Evolutionary conservation across 2,113 vertebrate genomes (phyloP).

Genomic region (Sciurus niger): DNA sequence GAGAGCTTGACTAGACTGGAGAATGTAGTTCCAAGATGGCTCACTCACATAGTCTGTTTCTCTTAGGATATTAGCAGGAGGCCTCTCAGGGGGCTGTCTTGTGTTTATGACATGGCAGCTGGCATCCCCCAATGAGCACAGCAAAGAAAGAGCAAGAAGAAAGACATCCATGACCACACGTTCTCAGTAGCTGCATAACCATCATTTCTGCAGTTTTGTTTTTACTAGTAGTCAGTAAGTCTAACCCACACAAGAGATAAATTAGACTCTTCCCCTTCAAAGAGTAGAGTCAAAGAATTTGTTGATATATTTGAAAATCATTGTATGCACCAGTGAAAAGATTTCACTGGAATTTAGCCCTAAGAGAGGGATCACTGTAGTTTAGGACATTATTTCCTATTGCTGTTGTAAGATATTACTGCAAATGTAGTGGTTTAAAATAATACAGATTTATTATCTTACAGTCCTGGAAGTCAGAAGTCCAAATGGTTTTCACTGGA

Average conservation of each 20-base stretch:
- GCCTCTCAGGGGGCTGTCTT: not conserved
- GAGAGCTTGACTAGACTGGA: conserved; percentile 1
- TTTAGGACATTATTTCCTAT: conserved; percentile 16
- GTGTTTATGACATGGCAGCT: not conserved
- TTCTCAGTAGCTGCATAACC: not conserved
- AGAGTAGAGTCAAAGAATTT: conserved; percentile 14
- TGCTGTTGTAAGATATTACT: conserved; percentile 12
- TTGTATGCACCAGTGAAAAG: not conserved
- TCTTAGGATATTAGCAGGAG: not conserved
- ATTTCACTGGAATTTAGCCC: conserved; percentile 11
- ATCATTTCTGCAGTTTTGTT: not conserved
- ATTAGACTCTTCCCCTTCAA: not conserved
- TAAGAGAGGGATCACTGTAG: not conserved
- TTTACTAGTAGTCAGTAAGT: conserved; percentile 37
- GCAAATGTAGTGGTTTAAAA: not conserved
- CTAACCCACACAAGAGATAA: not conserved
- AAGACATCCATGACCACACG: not conserved
- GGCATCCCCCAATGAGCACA: not conserved
- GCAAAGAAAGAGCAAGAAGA: not conserved
- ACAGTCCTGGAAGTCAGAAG: not conserved
- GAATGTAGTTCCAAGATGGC: not conserved
- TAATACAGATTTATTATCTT: not conserved
- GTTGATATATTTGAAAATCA: conserved; percentile 43
- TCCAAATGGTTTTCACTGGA: conserved; percentile 17
- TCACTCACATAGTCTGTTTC: not conserved